Evolutionary conservation across 2,113 vertebrate species (phyloP).

Genomic region (Catharus minimus): DNA sequence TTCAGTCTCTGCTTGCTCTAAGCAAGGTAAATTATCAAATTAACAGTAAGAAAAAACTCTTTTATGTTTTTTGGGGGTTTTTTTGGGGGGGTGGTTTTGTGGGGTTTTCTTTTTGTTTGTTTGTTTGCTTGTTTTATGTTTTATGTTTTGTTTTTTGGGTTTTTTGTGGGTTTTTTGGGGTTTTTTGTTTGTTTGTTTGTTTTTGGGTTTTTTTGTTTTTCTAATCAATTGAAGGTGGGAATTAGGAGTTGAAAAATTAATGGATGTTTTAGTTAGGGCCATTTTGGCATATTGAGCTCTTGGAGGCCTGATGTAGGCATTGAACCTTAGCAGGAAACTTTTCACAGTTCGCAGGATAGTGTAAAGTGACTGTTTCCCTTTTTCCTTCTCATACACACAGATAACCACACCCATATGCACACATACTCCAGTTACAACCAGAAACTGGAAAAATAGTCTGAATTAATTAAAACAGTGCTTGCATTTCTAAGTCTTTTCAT

Average conservation of each 20-base stretch:
- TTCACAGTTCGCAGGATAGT: neutral
- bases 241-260: neutral
- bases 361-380: neutral
- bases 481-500: neutral
- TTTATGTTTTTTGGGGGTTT: no score
- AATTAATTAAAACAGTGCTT: neutral
- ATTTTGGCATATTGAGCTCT: neutral
- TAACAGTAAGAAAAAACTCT: neutral
- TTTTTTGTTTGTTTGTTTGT: no score
- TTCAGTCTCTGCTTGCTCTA: neutral
- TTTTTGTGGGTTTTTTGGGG: no score
- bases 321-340: neutral
- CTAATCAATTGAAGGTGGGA: neutral
- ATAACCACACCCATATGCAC: neutral
- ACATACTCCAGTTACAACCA: neutral
- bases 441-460: neutral
- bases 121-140: no score
- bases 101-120: no score
- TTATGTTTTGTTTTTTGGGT: no score
- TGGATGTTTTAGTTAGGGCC: neutral
- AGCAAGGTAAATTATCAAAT: neutral
- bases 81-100: no score
- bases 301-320: neutral
- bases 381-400: neutral
- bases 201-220: neutral